These are phyloP conservation scores for Fistularia commersonii DNA, from an alignment of 2,797 vertebrate species.

Conservation along the genomic window DNA sequence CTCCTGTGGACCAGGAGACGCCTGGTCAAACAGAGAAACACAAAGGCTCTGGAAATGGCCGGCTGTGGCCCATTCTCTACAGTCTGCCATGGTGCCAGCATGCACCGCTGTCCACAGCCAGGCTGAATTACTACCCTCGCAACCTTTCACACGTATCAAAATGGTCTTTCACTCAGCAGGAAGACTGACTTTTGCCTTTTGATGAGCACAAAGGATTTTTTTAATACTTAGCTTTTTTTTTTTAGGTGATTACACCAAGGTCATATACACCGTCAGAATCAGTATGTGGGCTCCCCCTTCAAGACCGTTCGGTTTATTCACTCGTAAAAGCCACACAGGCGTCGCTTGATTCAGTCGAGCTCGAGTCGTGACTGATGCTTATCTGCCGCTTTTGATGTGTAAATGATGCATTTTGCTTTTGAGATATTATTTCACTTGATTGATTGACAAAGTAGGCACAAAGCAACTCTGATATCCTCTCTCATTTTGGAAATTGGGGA, in stretches of 20 bases:
- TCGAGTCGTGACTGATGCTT: constrained; percentile 47
- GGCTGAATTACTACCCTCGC: constrained; percentile 64
- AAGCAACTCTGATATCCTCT: constrained; percentile 30
- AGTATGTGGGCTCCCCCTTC: constrained; percentile 39
- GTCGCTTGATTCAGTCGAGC: constrained; percentile 40
- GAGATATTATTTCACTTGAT: constrained; percentile 45
- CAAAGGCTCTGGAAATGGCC: constrained; percentile 65
- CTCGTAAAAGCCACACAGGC: constrained; percentile 44
- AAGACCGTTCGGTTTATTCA: constrained; percentile 54
- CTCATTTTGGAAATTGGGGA: constrained; percentile 19
- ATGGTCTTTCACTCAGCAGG: constrained; percentile 63
- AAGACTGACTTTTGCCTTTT: constrained; percentile 71
- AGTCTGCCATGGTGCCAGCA: constrained; percentile 62
- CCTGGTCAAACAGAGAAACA: constrained; percentile 76
- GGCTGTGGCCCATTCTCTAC: constrained; percentile 63
- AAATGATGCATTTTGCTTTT: constrained; percentile 48
- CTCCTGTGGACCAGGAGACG: constrained; percentile 72
- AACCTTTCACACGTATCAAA: constrained; percentile 72
- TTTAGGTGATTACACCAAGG: constrained; percentile 49
- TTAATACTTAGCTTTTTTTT: constrained; percentile 40
- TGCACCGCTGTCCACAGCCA: constrained; percentile 53
- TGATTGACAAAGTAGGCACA: constrained; percentile 40
- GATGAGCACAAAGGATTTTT: constrained; percentile 60
- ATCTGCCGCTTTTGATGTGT: constrained; percentile 31
- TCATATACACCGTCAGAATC: constrained; percentile 47